phyloP scores from a whole-genome alignment of 1,140 invertebrate species.

The Drosophila neocordata region DNA sequence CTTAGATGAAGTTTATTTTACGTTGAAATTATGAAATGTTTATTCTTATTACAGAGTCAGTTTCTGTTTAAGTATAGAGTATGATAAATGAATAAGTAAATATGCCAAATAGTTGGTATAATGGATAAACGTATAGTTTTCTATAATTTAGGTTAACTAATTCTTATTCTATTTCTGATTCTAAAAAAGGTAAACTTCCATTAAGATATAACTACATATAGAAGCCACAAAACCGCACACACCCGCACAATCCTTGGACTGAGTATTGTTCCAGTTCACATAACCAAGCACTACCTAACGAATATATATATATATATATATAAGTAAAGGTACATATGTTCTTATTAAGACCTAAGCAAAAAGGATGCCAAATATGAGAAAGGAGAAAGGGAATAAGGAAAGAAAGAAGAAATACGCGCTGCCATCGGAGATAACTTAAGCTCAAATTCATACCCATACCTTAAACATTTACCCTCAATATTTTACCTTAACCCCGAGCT shows the following conservation, averaged over 20 bases:
- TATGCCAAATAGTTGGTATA: no score
- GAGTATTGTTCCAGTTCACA: no score
- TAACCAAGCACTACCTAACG: slow-evolving; percentile 19
- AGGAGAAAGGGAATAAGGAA: not conserved
- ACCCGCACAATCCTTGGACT: not conserved
- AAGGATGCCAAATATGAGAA: not conserved
- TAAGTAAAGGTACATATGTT: not conserved
- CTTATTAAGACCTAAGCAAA: not conserved
- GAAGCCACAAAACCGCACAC: not conserved
- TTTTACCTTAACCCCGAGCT: slow-evolving; percentile 18
- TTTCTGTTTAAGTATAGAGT: no score
- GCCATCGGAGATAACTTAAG: slow-evolving; percentile 5
- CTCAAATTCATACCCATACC: not conserved
- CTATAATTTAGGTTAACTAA: no score
- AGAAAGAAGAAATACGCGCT: slow-evolving; percentile 7
- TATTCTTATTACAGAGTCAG: no score
- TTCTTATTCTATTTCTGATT: no score
- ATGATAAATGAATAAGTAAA: no score
- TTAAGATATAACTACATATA: no score
- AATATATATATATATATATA: slow-evolving; percentile 6
- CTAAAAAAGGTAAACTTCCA: no score
- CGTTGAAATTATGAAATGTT: no score
- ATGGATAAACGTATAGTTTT: no score
- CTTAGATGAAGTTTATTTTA: no score
- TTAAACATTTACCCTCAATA: slow-evolving; percentile 6